Base-by-base conservation (phyloP, 2,113 vertebrate genomes). In the Lasiurus borealis region DNA sequence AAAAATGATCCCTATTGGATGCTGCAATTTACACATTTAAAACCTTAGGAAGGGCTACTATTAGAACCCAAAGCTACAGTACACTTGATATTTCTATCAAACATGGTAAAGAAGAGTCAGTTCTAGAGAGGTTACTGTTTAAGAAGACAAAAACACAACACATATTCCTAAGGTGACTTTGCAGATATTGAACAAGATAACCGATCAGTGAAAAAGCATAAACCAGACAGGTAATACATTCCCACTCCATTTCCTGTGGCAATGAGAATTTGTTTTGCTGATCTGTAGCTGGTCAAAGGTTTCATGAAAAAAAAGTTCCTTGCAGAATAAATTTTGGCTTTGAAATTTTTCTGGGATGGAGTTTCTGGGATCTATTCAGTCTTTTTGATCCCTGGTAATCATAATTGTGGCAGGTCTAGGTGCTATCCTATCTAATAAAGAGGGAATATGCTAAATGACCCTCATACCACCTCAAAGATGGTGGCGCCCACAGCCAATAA, bases 311-410 rank as follows among this genome's bases (percentile, higher is more conserved):
- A 91, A 85, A 52, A 72, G 27, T 76, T 31, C 5, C 8, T 57
- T 85, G 50, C 34, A n/a, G 46, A 92, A 69, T 83, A 75, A n/a
- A 81, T 82, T 68, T 93, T 93, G 54, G 71, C 76, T 66, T 78
- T 90, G 69, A 92, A 62, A 57, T 52, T 89, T 78, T 71, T 81
- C 59, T 78, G 15, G 15, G 23, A 13, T 69, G 29, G 46, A 84
- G 48, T 69, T 75, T 85, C 31, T 59, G 73, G 15, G 40, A 71
- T 54, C 40, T 21, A 54, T 9, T 75, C 29, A 69, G 19, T 76
- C 73, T 85, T 71, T 89, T 57, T 46, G 72, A 81, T 62, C 5
- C 11, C 18, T 34, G 8, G 3, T 48, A 54, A 71, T 84, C 27
- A 62, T 13, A 40, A 8, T 6, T 40, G 59, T 92, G 52, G 50